Evolutionary conservation across 2,888 invertebrate genomes (phyloP).

Genomic region (Protodeltote pygarga): DNA sequence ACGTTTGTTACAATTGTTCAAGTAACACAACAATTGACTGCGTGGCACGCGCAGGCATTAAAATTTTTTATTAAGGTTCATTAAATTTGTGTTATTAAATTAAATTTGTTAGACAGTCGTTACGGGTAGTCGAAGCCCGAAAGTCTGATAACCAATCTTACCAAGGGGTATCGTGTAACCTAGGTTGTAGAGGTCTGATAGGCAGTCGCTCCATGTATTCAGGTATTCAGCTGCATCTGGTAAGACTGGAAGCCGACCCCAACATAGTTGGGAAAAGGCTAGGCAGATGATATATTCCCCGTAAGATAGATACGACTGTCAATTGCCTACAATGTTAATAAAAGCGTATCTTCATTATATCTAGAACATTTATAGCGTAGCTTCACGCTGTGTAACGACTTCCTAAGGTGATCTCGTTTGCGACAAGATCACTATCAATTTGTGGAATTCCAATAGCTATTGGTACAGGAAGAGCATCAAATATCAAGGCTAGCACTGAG

Average conservation of each 20-base stretch:
- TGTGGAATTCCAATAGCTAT: slow-evolving; percentile 43
- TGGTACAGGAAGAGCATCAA: slow-evolving; percentile 43
- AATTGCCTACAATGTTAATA: slow-evolving; percentile 29
- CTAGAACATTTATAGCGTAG: slow-evolving; percentile 33
- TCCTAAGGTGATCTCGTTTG: slow-evolving; percentile 36
- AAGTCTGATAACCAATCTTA: too few species aligned
- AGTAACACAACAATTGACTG: background rate
- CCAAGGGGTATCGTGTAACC: too few species aligned
- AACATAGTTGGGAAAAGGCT: too few species aligned
- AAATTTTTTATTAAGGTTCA: background rate
- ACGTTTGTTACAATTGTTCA: slow-evolving; percentile 1
- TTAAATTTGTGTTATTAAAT: too few species aligned
- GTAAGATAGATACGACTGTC: slow-evolving; percentile 10
- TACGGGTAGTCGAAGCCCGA: too few species aligned
- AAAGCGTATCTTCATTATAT: slow-evolving; percentile 31
- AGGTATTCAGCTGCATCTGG: too few species aligned
- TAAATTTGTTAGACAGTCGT: too few species aligned
- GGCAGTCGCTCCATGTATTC: too few species aligned
- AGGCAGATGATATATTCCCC: background rate
- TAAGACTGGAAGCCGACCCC: too few species aligned
- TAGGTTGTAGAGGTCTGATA: too few species aligned
- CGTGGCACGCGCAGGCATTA: background rate
- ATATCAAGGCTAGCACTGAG: slow-evolving; percentile 42
- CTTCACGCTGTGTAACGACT: slow-evolving; percentile 34
- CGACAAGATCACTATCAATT: slow-evolving; percentile 34